Evolutionary conservation across 2,113 vertebrate species (phyloP), one percentile per base, ranked within the genome.

Genomic region (Toxotes jaculatrix): DNA sequence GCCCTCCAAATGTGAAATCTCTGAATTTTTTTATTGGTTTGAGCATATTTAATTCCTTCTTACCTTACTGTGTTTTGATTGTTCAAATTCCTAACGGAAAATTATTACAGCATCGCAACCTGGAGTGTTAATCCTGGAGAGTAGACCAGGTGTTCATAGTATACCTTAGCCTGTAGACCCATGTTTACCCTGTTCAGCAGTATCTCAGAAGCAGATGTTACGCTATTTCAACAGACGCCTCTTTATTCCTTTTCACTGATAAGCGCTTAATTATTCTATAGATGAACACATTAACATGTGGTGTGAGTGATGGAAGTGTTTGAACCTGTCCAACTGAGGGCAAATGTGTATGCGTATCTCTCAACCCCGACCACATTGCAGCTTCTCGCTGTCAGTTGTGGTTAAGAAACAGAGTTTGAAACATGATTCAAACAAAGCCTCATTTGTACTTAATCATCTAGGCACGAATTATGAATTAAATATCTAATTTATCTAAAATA

Each of bases 141-240:
- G 8, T 21, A 6, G 42, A 19, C 12, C 55, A 69, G 4, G 42
- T 51, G 47, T 72, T 72, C n/a, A 45, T 1, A 27, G 2, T 27
- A 23, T 21, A 55, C 32, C 40, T 62, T 8, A 19, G 11, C 45
- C 21, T 60, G 21, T 21, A 31, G n/a, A 21, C 49, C 49, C 21
- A 5, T 49, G 51, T 76, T 43, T 55, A 40, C 63, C 17, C 40
- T 34, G 1, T 36, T 68, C 16, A 45, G 12, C 51, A 40, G 17
- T 19, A 32, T 23, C 19, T 77, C 14, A 47, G 34, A 63, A 23
- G 32, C 83, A 88, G 75, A 76, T 83, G 83, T 51, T 78, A 16
- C 51, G 53, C 53, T 53, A 51, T 55, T 62, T 60, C 38, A 74
- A 43, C 68, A 82, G 79, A 85, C 68, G 75, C 21, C n/a, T 62